These are phyloP conservation scores for Drepanosiphum platanoidis DNA, from an alignment of 2,888 invertebrate genomes.

Conservation along the genomic window DNA sequence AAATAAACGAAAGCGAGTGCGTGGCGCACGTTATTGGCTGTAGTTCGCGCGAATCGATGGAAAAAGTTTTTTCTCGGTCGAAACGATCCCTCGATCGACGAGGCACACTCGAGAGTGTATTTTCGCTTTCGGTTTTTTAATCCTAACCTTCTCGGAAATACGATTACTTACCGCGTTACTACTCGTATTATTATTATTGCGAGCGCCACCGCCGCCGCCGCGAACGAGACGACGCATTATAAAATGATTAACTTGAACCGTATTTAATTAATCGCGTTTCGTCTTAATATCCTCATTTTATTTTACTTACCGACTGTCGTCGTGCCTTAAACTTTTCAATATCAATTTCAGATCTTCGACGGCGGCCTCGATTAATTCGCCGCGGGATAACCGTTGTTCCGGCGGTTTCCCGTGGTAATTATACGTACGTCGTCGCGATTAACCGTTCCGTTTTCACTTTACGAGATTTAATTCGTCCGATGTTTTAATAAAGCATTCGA, in stretches of 20 bases:
- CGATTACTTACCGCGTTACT: too few species aligned
- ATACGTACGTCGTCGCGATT: background rate
- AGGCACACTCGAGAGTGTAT: too few species aligned
- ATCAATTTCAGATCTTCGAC: background rate
- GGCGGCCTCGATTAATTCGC: background rate
- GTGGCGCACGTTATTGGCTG: too few species aligned
- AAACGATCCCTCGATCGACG: background rate
- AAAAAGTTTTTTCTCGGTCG: background rate
- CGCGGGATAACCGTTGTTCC: background rate
- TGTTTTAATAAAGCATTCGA: background rate
- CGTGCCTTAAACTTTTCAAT: background rate
- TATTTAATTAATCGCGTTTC: background rate
- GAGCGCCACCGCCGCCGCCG: too few species aligned
- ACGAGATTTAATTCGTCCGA: background rate
- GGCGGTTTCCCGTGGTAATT: background rate
- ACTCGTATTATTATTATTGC: too few species aligned
- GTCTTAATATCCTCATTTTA: background rate
- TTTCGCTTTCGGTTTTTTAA: background rate
- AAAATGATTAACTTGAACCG: background rate
- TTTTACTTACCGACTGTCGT: background rate
- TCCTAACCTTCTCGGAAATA: background rate
- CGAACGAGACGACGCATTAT: background rate
- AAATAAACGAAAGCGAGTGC: too few species aligned
- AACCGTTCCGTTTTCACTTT: background rate
- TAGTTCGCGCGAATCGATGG: background rate